A percentile compares a stretch with the other conserved stretches of the same genome.
Evolutionary conservation across 2,888 invertebrate genomes (phyloP).

Genomic region (Nineta flava): DNA sequence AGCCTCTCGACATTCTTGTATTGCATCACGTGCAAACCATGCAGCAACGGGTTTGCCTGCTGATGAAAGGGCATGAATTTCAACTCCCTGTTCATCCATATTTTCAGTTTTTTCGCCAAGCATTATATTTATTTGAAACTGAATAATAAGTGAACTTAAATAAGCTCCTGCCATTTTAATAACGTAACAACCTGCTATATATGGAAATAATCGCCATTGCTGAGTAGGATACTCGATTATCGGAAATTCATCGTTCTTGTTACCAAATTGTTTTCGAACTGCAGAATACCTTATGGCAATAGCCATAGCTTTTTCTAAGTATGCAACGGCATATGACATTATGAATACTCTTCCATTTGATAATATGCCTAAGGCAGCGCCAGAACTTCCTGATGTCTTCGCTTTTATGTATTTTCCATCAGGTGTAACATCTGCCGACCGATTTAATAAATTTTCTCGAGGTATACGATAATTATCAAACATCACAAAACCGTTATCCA

Average conservation of each 20-base stretch:
- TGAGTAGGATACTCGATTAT: no score
- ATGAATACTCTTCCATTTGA: conserved; percentile 74
- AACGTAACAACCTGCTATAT: no score
- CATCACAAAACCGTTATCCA: no score
- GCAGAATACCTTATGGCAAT: conserved; percentile 81
- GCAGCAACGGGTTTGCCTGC: conserved; percentile 62
- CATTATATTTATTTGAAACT: conserved; percentile 13
- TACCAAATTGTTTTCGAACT: conserved; percentile 75
- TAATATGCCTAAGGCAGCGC: conserved; percentile 67
- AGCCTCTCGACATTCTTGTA: no score
- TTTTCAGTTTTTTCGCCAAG: conserved; percentile 17
- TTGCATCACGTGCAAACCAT: conserved; percentile 74
- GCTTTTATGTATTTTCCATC: conserved; percentile 68
- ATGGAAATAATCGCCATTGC: no score
- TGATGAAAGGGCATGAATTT: conserved; percentile 63
- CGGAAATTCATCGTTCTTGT: conserved; percentile 51
- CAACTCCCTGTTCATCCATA: conserved; percentile 35
- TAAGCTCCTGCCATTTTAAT: no score
- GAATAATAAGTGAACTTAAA: conserved; percentile 26
- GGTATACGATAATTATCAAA: no score
- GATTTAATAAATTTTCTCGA: conserved; percentile 71
- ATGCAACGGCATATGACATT: conserved; percentile 39
- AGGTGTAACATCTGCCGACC: conserved; percentile 70
- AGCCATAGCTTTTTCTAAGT: conserved; percentile 55
- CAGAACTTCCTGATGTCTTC: conserved; percentile 36